A percentile compares a stretch with the other conserved stretches of the same genome.
These are phyloP conservation scores for Acromyrmex echinatior DNA, from an alignment of 1,140 invertebrate species.

Conservation along the genomic window DNA sequence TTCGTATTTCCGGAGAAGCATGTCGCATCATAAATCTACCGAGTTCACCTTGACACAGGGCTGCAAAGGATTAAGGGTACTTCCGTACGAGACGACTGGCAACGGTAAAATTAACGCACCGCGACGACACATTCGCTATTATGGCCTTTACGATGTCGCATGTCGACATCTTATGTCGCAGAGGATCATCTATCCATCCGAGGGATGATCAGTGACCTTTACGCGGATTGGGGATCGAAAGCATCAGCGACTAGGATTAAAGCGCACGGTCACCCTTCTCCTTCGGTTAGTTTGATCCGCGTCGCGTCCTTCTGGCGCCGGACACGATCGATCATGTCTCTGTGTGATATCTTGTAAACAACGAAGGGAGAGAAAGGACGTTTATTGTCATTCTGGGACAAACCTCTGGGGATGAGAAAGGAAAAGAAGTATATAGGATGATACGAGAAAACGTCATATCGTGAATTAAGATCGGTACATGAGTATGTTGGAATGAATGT, in stretches of 20 bases:
- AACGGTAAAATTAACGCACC: constrained; percentile 53
- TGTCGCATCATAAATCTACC: constrained; percentile 20
- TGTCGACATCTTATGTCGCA: constrained; percentile 26
- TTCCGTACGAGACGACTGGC: background rate
- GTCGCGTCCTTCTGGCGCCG: constrained; percentile 79
- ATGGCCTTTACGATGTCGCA: constrained; percentile 37
- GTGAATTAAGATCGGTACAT: constrained; percentile 27
- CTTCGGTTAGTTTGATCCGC: constrained; percentile 70
- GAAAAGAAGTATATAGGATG: background rate
- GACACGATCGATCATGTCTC: constrained; percentile 79
- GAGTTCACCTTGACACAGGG: background rate
- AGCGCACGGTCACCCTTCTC: constrained; percentile 25
- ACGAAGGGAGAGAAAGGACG: constrained; percentile 5
- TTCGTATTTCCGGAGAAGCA: background rate
- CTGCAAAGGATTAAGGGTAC: background rate
- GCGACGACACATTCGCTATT: constrained; percentile 16
- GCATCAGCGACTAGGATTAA: constrained; percentile 43
- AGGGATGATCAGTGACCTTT: constrained; percentile 53
- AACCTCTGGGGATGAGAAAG: background rate
- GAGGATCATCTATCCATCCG: background rate
- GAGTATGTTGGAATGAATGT: background rate
- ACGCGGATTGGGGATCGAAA: constrained; percentile 20
- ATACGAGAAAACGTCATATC: background rate
- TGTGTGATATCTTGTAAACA: constrained; percentile 75
- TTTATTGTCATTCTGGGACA: constrained; percentile 45